Base-by-base conservation (phyloP, 2,113 vertebrate species). In the Menura novaehollandiae region DNA sequence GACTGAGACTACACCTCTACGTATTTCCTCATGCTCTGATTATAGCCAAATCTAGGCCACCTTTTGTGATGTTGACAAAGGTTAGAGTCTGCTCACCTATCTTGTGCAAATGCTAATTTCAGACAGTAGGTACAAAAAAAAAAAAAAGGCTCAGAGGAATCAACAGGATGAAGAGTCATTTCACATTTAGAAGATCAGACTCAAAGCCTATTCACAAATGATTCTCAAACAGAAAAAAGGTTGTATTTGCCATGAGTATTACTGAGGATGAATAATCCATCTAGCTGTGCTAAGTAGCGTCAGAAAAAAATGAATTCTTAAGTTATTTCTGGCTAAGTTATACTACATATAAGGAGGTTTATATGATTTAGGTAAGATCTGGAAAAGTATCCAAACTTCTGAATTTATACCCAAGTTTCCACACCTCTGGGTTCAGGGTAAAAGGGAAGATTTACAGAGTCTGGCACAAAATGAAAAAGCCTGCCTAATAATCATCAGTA, bases 391-490 rank as follows among this genome's bases (percentile, higher is more conserved):
- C 85, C 73, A 93, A 58, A 91, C 73, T 92, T 93, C 85, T 93
- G 88, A 96, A 84, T 84, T 91, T 79, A 66, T 82, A 66, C 53
- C 86, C 68, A 71, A 51, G 55, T 72, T 81, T 96, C 88, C 41
- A 86, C 88, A 93, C 80, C 64, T 91, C 91, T 88, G 30, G 17
- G 80, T 92, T 93, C 47, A 72, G 64, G 24, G 72, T 91, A 74
- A 93, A 52, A 88, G 22, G 39, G 52, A 78, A 95, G 73, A 96
- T 91, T 90, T 96, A 92, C 71, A 53, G 72, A 91, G 1, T 28
- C 35, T 95, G 95, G 95, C 88, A 95, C 72, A 92, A 88, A 96
- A 94, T 92, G 20, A 94, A 96, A 94, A 94, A 92, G 12, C 46
- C 60, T 72, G 21, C 26, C 39, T 76, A 8, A 24, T 85, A 74